These are phyloP conservation scores for Catharus fuscescens DNA, from an alignment of 2,113 vertebrate genomes.

Conservation along the genomic window DNA sequence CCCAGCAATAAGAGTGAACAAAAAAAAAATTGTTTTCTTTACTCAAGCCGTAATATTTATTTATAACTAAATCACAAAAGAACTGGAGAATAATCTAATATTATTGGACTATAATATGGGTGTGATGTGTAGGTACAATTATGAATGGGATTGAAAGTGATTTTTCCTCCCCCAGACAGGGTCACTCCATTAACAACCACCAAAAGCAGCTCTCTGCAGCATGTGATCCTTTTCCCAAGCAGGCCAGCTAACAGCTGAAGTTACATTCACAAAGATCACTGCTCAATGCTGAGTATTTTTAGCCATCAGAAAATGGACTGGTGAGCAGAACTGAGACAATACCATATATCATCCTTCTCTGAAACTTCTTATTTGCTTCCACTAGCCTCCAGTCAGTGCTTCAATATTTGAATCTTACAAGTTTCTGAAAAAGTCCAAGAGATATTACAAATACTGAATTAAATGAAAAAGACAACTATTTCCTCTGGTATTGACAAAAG, in stretches of 20 bases:
- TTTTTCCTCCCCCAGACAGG: not conserved
- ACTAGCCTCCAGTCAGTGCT: not conserved
- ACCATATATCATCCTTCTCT: not conserved
- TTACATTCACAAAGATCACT: not conserved
- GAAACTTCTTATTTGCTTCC: not conserved
- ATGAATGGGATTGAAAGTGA: not conserved
- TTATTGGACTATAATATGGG: not conserved
- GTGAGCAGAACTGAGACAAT: not conserved
- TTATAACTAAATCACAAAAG: not conserved
- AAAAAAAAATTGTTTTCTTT: not conserved
- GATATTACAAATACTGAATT: not conserved
- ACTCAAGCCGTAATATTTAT: not conserved
- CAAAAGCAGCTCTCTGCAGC: not conserved
- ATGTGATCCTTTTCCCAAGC: not conserved
- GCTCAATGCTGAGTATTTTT: not conserved
- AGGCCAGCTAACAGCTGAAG: not conserved
- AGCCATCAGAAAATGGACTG: not conserved
- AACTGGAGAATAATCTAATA: not conserved
- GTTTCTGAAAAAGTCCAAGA: not conserved
- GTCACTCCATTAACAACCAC: not conserved
- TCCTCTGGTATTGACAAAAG: not conserved
- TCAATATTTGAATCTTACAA: not conserved
- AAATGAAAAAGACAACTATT: not conserved
- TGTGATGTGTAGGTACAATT: not conserved
- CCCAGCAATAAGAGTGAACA: not conserved